Base-by-base conservation (phyloP, 1,140 invertebrate species). In the Drosophila pandora region DNA sequence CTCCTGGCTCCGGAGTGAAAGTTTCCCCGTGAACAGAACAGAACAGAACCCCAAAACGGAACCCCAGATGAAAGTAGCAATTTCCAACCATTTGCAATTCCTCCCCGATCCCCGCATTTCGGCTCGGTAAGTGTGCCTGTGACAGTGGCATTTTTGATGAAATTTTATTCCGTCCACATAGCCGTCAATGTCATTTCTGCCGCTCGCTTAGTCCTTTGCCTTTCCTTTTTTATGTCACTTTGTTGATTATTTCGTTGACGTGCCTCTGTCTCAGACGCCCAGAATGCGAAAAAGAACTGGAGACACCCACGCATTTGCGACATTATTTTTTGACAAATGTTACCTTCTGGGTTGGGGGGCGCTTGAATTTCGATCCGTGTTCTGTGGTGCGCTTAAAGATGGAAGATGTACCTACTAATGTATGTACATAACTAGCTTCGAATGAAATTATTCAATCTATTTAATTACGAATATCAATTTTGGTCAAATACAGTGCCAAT, bases 101-200 rank as follows among this genome's bases (percentile, higher is more conserved):
- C 50, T 75, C 57, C 59, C 81, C 74, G 32, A 2, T 34, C 9
- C 32, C 34, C 10, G 25, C 25, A 28, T 28, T 28, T 76, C 17
- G 53, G 25, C 59, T 41, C 7, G 41, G 32, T 63, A 17, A 57
- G 45, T 70, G 59, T 82, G 79, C 59, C 52, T 68, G 59, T 87
- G 70, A 82, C 71, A 82, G 75, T 78, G 62, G 82, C 83, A 67
- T 76, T 87, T 68, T 76, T 88, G 78, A 88, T 88, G 71, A 88
- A 87, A 87, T 87, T 85, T 85, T 85, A 85, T 85, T 87, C 83
- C 64, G 83, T 88, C 79, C 83, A 87, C 83, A 87, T 87, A 82
- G 45, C 56, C 79, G 71, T 88, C 83, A 88, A 88, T 87, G 83
- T 87, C 79, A 87, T 87, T 87, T 87, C 79, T 82, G 79, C 65